phyloP scores from a whole-genome alignment of 2,113 vertebrate species.

The Grus americana region DNA sequence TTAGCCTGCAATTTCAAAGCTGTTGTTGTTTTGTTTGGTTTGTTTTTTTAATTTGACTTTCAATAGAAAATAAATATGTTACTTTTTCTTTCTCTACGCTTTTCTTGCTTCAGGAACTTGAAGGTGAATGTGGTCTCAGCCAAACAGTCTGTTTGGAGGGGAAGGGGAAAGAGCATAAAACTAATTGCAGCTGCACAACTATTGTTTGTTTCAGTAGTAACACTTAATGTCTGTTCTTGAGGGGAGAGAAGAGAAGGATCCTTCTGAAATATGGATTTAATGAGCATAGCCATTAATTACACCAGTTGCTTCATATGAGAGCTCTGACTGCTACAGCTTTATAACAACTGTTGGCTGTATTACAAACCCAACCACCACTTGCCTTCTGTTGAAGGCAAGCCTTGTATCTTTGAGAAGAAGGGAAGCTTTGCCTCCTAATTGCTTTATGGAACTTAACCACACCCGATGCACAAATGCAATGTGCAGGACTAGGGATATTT shows the following conservation, averaged over 20 bases:
- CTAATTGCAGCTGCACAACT: neutral
- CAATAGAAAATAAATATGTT: neutral
- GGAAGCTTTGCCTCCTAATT: neutral
- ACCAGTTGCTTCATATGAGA: neutral
- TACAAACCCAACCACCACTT: neutral
- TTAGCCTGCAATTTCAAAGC: neutral
- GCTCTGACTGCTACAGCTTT: neutral
- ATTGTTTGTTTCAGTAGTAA: neutral
- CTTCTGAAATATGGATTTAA: neutral
- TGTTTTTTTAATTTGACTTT: neutral
- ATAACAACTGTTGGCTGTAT: neutral
- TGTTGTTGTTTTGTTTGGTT: accelerated
- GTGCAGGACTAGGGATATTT: neutral
- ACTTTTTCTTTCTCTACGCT: neutral
- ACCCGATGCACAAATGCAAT: neutral
- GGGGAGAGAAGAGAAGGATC: neutral
- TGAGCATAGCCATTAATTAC: neutral
- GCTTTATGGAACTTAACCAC: neutral
- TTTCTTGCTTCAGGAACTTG: neutral
- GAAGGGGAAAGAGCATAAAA: neutral
- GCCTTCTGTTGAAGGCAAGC: neutral
- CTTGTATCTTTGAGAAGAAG: neutral
- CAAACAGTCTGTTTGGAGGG: neutral
- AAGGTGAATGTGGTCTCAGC: neutral
- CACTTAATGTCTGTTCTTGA: neutral